A percentile compares a stretch with the other conserved stretches of the same genome.
These are phyloP conservation scores for Phataginus tetradactyla DNA, from an alignment of 2,797 vertebrate species.

Conservation along the genomic window DNA sequence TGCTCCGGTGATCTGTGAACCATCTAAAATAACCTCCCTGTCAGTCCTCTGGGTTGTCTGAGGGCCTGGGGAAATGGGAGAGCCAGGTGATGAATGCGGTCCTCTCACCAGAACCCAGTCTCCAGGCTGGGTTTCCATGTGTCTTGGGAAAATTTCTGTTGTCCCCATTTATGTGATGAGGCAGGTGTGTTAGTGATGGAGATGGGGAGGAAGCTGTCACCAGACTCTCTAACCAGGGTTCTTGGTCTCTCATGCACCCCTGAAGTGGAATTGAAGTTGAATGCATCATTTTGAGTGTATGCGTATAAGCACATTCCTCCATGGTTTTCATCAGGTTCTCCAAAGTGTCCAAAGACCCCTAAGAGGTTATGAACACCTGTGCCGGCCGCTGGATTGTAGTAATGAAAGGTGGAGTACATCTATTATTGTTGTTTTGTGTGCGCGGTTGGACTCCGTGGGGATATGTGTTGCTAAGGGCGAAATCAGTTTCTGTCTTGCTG, in stretches of 20 bases:
- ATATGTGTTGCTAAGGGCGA: neutral
- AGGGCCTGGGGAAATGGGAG: neutral
- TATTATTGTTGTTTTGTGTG: no score
- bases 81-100: neutral
- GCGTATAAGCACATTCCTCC: accelerated
- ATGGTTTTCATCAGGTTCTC: neutral
- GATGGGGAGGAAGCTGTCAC: neutral
- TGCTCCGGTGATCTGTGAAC: neutral
- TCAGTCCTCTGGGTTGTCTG: neutral
- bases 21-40: neutral
- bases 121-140: neutral
- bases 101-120: neutral
- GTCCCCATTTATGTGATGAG: neutral
- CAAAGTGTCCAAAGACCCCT: neutral
- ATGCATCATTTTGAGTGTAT: neutral
- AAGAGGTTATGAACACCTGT: neutral
- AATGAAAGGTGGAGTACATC: neutral
- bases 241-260: neutral
- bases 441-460: neutral
- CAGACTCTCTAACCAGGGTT: neutral
- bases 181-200: neutral
- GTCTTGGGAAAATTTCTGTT: neutral
- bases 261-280: neutral
- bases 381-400: neutral
- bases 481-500: neutral